Evolutionary conservation across 2,113 vertebrate species (phyloP).

Genomic region (Vulpes vulpes): DNA sequence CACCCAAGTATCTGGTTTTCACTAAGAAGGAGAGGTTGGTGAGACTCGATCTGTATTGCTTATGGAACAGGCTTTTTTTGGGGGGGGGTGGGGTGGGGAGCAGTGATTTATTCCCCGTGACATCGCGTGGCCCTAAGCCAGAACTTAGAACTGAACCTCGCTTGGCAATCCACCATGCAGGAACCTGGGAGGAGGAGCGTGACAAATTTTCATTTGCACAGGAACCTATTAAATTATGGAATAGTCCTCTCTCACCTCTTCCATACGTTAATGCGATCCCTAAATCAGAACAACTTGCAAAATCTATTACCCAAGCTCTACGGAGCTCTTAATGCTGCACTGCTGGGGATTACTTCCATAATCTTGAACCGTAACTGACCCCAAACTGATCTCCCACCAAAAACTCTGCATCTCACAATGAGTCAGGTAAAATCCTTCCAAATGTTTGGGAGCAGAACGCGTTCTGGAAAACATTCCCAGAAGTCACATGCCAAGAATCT

Average conservation of each 20-base stretch:
- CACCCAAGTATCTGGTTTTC: conserved; percentile 24
- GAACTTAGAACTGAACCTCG: background rate
- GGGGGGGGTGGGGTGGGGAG: background rate
- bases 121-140: background rate
- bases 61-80: background rate
- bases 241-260: background rate
- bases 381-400: background rate
- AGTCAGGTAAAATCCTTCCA: background rate
- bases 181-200: background rate
- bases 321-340: fast-evolving
- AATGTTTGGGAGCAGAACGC: fast-evolving
- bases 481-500: no score
- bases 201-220: background rate
- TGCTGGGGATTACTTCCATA: fast-evolving
- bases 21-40: background rate
- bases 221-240: background rate
- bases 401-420: background rate
- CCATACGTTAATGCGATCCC: background rate
- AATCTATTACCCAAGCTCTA: background rate
- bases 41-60: background rate
- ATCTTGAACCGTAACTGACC: background rate
- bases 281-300: background rate
- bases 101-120: background rate
- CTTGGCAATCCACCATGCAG: background rate
- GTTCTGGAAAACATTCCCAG: fast-evolving